Conservation (phyloP, 2,888 invertebrate genomes). For the Pandemis cinnamomeana region DNA sequence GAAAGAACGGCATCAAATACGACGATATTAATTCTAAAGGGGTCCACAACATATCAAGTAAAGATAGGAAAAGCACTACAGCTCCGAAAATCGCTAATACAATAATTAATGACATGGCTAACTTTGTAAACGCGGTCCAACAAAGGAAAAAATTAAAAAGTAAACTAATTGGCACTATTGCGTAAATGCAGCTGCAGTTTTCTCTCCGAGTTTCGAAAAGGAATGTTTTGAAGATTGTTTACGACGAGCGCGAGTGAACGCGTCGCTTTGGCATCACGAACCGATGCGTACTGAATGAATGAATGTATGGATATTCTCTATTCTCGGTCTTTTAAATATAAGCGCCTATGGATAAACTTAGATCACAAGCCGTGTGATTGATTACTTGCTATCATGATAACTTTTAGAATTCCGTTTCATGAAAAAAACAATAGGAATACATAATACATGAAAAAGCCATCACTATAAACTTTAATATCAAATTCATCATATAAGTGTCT, state of each 20-base stretch:
- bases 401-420: background rate
- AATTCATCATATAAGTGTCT: too few species aligned
- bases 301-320: conserved; percentile 11
- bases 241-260: conserved; percentile 32
- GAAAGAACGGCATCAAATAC: conserved; percentile 87
- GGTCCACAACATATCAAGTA: conserved; percentile 86
- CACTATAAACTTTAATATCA: too few species aligned
- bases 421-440: too few species aligned
- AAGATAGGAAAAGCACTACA: conserved; percentile 73
- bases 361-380: background rate
- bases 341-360: conserved; percentile 16
- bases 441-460: too few species aligned
- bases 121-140: conserved; percentile 18
- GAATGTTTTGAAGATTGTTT: conserved; percentile 31
- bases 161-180: conserved; percentile 30
- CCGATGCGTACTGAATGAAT: conserved; percentile 51
- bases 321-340: conserved; percentile 13
- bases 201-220: conserved; percentile 26
- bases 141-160: conserved; percentile 52
- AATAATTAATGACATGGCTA: conserved; percentile 39
- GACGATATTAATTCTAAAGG: conserved; percentile 84
- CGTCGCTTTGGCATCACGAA: conserved; percentile 52
- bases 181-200: conserved; percentile 18
- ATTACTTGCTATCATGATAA: conserved; percentile 6
- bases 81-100: conserved; percentile 80